Evolutionary conservation across 2,888 invertebrate species (phyloP).

Genomic region (Thereva unica): DNA sequence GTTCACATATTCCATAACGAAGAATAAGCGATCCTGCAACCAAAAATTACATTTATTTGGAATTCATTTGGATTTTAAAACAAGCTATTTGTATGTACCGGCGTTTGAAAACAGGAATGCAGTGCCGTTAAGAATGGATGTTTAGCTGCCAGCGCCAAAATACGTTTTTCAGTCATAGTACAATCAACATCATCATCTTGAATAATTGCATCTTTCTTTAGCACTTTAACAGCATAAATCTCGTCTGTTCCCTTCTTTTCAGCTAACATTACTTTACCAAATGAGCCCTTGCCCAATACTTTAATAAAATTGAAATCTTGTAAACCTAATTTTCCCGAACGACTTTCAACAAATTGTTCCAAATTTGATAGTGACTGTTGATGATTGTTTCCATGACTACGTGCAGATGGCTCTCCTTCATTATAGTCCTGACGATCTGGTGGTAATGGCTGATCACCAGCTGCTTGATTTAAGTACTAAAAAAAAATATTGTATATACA

Average conservation of each 20-base stretch:
- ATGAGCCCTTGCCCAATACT: constrained; percentile 98
- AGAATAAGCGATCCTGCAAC: constrained; percentile 86
- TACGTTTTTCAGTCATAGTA: constrained; percentile 97
- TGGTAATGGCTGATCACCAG: constrained; percentile 59
- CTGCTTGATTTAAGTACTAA: constrained; percentile 56
- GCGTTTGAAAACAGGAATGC: constrained; percentile 96
- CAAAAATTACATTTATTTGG: constrained; percentile 34
- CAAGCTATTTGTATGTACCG: constrained; percentile 59
- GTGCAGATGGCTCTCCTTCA: constrained; percentile 48
- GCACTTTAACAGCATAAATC: constrained; percentile 82
- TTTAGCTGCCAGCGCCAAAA: constrained; percentile 93
- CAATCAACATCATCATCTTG: constrained; percentile 99
- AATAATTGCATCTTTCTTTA: constrained; percentile 97
- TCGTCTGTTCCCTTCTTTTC: constrained; percentile 93
- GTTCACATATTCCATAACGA: constrained; percentile 99
- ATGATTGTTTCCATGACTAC: constrained; percentile 41
- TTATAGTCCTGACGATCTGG: constrained; percentile 55
- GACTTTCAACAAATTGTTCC: constrained; percentile 51
- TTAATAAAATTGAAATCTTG: constrained; percentile 97
- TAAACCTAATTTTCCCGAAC: constrained; percentile 68
- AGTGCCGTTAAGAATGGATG: constrained; percentile 98
- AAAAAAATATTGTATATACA: constrained; percentile 36
- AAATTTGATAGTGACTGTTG: constrained; percentile 47
- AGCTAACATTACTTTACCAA: constrained; percentile 98
- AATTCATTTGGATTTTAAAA: constrained; percentile 1